phyloP scores from a whole-genome alignment of 2,888 invertebrate genomes.

The Hirtodrosophila duncani region DNA sequence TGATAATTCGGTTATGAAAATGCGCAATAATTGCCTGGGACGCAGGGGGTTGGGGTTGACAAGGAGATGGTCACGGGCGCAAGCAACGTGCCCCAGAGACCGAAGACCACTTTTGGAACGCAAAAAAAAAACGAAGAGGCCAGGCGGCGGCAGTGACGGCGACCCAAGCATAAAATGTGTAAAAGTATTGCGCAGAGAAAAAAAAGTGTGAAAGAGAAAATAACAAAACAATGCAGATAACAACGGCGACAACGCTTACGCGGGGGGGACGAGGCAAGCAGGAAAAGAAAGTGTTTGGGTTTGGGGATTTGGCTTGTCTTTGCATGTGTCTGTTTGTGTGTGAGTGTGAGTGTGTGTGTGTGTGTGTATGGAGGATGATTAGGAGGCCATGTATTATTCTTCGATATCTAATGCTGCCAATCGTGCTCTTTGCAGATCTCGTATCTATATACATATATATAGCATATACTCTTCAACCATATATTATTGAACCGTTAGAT shows the following conservation, averaged over 20 bases:
- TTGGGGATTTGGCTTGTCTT: background rate
- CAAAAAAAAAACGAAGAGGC: constrained; percentile 10
- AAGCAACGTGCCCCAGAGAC: constrained; percentile 32
- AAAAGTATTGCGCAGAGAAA: background rate
- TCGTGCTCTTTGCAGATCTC: constrained; percentile 4
- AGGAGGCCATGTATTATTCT: too few species aligned
- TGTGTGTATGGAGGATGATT: background rate
- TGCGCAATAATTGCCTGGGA: constrained; percentile 44
- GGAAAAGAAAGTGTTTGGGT: constrained; percentile 42
- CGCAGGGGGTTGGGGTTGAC: constrained; percentile 18
- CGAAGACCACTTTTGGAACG: too few species aligned
- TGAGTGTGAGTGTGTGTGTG: background rate
- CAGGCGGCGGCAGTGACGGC: too few species aligned
- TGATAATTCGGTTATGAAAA: constrained; percentile 52
- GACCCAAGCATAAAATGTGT: too few species aligned
- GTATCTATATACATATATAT: constrained; percentile 1
- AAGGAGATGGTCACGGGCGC: constrained; percentile 24
- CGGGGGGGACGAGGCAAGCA: constrained; percentile 1
- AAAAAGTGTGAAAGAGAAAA: background rate
- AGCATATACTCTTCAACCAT: background rate
- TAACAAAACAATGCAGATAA: constrained; percentile 22
- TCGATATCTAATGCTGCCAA: too few species aligned
- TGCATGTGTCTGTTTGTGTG: too few species aligned
- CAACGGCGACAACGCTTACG: background rate
- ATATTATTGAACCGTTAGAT: constrained; percentile 8